Base-by-base conservation (phyloP, 2,113 vertebrate species). In the Dasypus novemcinctus region DNA sequence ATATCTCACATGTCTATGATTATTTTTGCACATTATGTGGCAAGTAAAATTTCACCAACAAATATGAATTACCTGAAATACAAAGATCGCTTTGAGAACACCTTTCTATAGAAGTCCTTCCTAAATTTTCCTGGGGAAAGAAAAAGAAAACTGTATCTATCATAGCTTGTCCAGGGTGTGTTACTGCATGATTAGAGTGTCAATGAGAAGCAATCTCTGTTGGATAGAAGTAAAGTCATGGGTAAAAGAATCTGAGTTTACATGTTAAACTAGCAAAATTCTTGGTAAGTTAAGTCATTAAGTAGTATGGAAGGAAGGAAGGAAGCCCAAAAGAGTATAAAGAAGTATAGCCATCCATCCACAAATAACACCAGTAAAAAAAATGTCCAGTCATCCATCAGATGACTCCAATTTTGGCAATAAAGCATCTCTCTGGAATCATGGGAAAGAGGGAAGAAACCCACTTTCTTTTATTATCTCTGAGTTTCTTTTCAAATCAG, bases 21-120 rank as follows among this genome's bases (percentile, higher is more conserved):
- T 61, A 74, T 17, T 78, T 87, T 21, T 95, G 66, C 36, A 57
- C 8, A 23, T 14, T 59, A 29, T 54, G 7, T 80, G 64, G 49
- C 33, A 93, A 89, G 74, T 91, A 91, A 79, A 91, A 81, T 46
- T 64, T 93, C 27, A 71, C 68, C 25, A 21, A 71, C 14, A 75
- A 81, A 68, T 87, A 25, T 46, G 36, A 83, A 59, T 82, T 59
- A 57, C 25, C n/a, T 57, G 61, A 76, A 83, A 95, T 43, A 71
- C 25, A 84, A 92, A 20, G 43, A 90, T 61, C 27, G 59, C 33
- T 84, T 78, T 68, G 31, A 82, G 54, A 76, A 86, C 85, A 75
- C 17, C 25, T 76, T 84, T 33, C 36, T 59, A 91, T 29, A 20
- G 12, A 7, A 84, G 12, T 36, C 33, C 57, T 71, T 5, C 25